Evolutionary conservation across 2,113 vertebrate species (phyloP), one percentile per base, ranked within the genome.

Genomic region (Scytalopus superciliaris): DNA sequence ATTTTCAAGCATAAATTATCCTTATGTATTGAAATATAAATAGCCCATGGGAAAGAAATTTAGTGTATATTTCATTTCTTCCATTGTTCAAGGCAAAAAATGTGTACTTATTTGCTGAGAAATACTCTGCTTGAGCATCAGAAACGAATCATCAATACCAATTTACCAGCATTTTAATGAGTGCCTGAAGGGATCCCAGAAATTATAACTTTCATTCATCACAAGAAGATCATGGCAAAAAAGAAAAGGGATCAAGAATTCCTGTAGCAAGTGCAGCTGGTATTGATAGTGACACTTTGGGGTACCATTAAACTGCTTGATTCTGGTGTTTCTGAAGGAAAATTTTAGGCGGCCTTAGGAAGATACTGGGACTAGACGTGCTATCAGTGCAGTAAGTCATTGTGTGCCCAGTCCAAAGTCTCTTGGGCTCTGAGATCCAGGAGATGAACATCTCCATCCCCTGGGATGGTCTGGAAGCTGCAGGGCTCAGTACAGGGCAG

Each of bases 341-440:
- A 84, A 45, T 27, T 50, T 49, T 33, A 55, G 74, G 66, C 52
- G 59, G 22, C 21, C 8, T 62, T 57, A 31, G 52, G 60, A 62
- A 85, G 62, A 47, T 25, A 19, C 14, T 31, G 42, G 19, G 37
- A 56, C 31, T 70, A 19, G 33, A 84, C 72, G 28, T 37, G 27
- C 44, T 57, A 3, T 53, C 0, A 0, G 39, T 55, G 31, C 44
- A 42, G 33, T 1, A 3, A 84, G 44, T 30, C 25, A 44, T n/a
- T 4, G 4, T 2, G 5, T 52, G 19, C 37, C 24, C 10, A 9
- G 50, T 22, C 37, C 2, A 1, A 79, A 79, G 30, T 56, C 5
- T 14, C 27, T 19, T 9, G 44, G 33, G 17, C 53, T 17, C 9
- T 50, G 40, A 60, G 35, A 56, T 23, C 35, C 44, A 42, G 2